Percentiles rank a stretch among this genome's conserved stretches.
Evolutionary conservation across 2,888 invertebrate species (phyloP).

Genomic region (Nysson spinosus): DNA sequence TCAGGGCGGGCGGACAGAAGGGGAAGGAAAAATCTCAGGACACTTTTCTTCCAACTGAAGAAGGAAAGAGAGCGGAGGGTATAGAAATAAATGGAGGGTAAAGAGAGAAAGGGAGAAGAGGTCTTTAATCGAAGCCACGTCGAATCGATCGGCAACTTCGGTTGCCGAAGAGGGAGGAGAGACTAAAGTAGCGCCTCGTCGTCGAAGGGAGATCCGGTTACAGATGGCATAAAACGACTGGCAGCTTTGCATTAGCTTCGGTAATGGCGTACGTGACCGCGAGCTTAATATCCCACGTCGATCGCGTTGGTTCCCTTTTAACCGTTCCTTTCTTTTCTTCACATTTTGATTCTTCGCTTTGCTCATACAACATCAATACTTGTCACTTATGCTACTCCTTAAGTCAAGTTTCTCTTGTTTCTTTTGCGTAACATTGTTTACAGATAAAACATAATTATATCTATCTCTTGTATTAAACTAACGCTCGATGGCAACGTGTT

Average conservation of each 20-base stretch:
- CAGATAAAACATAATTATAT: too few species aligned
- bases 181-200: conserved; percentile 46
- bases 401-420: too few species aligned
- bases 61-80: conserved; percentile 16
- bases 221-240: conserved; percentile 70
- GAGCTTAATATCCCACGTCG: conserved; percentile 64
- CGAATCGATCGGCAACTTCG: conserved; percentile 60
- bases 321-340: conserved; percentile 11
- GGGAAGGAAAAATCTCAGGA: conserved; percentile 55
- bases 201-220: conserved; percentile 67
- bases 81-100: conserved; percentile 15
- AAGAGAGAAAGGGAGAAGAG: conserved; percentile 24
- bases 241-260: conserved; percentile 71
- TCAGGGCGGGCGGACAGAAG: conserved; percentile 8
- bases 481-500: too few species aligned
- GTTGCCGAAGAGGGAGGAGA: conserved; percentile 28
- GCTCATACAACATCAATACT: too few species aligned
- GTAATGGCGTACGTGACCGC: conserved; percentile 73
- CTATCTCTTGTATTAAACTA: too few species aligned
- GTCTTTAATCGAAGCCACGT: conserved; percentile 62
- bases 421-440: too few species aligned
- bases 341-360: too few species aligned
- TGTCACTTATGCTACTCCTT: too few species aligned
- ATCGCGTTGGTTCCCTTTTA: conserved; percentile 48
- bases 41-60: conserved; percentile 51